Evolutionary conservation across 2,888 invertebrate species (phyloP), one percentile per base, ranked within the genome.

Genomic region (Cryptosula pallasiana): DNA sequence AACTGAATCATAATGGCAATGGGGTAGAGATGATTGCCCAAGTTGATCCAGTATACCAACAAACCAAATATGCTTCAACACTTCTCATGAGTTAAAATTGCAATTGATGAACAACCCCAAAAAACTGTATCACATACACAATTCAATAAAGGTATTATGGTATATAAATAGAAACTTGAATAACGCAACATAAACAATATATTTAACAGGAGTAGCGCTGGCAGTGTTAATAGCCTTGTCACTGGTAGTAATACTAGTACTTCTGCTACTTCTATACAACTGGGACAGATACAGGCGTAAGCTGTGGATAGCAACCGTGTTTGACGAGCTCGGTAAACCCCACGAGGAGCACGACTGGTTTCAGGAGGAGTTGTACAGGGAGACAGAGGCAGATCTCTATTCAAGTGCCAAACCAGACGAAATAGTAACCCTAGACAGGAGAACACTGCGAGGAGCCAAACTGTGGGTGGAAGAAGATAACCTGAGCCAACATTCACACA

Each of bases 281-380:
- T 63, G 63, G 63, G 34, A 34, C 29, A 27, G 25, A 9, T 13
- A 25, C 13, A 2, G 63, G 32, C 20, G 63, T 9, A 63, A 32
- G 32, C 20, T 2, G 13, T 29, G 32, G n/a, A 13, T 63, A 13
- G 13, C 27, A 16, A 13, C 2, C 3, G n/a, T 63, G n/a, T 32
- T 63, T 16, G 63, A 27, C 27, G 63, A 63, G 29, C 25, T 63
- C 5, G 63, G 63, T 16, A 63, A n/a, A 27, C 45, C 45, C 45
- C 9, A 45, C 45, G 63, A 63, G 32, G 63, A 63, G 27, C 63
- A 63, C 34, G 34, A 34, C 63, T 63, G 63, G 63, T 63, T 25
- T n/a, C 29, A 25, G 13, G 63, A 63, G 13, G 63, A 34, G 32
- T n/a, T 63, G 34, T 9, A 29, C 9, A 9, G 27, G 29, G 63